Percentiles rank a stretch among this genome's conserved stretches.
These are phyloP conservation scores for Drosophila bipectinata DNA, from an alignment of 1,140 invertebrate species.

Conservation along the genomic window DNA sequence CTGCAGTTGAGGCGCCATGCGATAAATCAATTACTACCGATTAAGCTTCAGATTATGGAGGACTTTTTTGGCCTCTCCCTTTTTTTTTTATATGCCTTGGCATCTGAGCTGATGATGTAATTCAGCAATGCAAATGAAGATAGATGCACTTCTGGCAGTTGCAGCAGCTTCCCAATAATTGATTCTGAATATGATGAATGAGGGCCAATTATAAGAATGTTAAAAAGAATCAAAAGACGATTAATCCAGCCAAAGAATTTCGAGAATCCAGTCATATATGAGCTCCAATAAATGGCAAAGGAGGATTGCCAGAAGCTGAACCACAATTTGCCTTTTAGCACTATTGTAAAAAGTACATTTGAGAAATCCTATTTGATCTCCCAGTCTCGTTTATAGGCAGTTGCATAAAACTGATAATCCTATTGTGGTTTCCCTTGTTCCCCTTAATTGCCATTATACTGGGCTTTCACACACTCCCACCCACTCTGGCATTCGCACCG, in stretches of 20 bases:
- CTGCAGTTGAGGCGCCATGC: slow-evolving; percentile 47
- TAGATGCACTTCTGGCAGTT: slow-evolving; percentile 40
- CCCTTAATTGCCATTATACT: slow-evolving; percentile 66
- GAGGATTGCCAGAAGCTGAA: not conserved
- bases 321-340: not conserved
- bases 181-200: slow-evolving; percentile 71
- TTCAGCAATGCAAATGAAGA: slow-evolving; percentile 42
- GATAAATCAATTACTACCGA: slow-evolving; percentile 72
- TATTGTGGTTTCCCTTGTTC: slow-evolving; percentile 68
- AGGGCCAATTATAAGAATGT: slow-evolving; percentile 47
- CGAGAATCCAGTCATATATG: not conserved
- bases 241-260: slow-evolving; percentile 35
- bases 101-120: slow-evolving; percentile 23
- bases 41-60: slow-evolving; percentile 60
- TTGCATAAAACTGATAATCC: slow-evolving; percentile 67
- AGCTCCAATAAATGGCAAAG: not conserved
- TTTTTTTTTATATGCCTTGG: slow-evolving; percentile 6
- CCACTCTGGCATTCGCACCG: slow-evolving; percentile 2
- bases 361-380: slow-evolving; percentile 48
- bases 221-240: slow-evolving; percentile 37
- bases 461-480: slow-evolving; percentile 20
- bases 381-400: slow-evolving; percentile 61
- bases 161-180: slow-evolving; percentile 50
- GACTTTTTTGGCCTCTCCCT: slow-evolving; percentile 29
- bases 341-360: not conserved